Evolutionary conservation across 2,888 invertebrate species (phyloP), one percentile per base, ranked within the genome.

Genomic region (Hirtodrosophila histrioides): DNA sequence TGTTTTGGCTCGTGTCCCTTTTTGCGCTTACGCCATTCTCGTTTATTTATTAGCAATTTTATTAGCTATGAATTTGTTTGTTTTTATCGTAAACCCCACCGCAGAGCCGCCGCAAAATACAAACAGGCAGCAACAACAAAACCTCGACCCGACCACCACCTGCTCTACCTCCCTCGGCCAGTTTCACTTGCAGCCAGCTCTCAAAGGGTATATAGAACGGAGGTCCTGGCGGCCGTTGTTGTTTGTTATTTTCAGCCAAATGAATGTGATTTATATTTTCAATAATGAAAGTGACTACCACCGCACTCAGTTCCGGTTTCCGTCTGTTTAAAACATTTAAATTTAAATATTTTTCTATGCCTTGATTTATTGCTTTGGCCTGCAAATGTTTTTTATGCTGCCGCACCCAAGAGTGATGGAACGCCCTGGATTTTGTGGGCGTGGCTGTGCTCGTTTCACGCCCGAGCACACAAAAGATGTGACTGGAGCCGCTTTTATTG

Each of bases 11-110:
- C 62, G 73, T 83, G 88, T 88, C 78, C 88, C 87, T 83, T 83
- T 83, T 88, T 88, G 83, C 80, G 88, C 72, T 87, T 87, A 87
- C 81, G 88, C 87, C 88, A 83, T 83, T 83, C 88, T 83, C 84
- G 88, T 86, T 84, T 84, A 85, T 85, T 85, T 85, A 85, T 85
- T 85, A 88, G 84, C 86, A 86, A 85, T 85, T 85, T 85, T 85
- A 85, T 85, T 85, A 85, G 84, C 84, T 85, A 86, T 85, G 84
- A 85, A 85, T 85, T 85, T 88, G 84, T 85, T 88, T 88, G 88
- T 85, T 84, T 88, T 85, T 85, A 88, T 85, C 88, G 88, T 69
- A 72, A 70, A 53, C 48, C 74, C 65, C 57, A 49, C 82, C 80
- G 60, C 75, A 81, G 50, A 54, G 50, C 36, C 51, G 62, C 62